Conservation (phyloP, 2,888 invertebrate genomes). For the Lydus trimaculatus region DNA sequence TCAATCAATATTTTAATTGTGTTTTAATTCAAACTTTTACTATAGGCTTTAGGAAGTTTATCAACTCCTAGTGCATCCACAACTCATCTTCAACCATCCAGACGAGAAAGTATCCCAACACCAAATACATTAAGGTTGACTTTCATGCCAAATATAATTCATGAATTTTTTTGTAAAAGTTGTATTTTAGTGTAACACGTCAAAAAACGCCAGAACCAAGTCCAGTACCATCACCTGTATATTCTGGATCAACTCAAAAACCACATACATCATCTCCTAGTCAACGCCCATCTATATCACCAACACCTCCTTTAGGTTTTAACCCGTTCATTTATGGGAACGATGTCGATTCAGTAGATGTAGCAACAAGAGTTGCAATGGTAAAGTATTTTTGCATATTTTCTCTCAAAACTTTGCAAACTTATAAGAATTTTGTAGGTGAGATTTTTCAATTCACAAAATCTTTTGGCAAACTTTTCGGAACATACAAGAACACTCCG, state of each 20-base stretch:
- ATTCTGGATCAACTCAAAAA: slow-evolving; percentile 40
- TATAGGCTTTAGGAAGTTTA: slow-evolving; percentile 82
- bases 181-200: slow-evolving; percentile 55
- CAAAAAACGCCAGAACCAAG: slow-evolving; percentile 54
- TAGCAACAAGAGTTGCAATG: slow-evolving; percentile 98
- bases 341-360: slow-evolving; percentile 97
- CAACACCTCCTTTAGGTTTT: slow-evolving; percentile 66
- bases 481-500: slow-evolving; percentile 97
- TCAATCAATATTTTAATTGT: not conserved
- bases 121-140: slow-evolving; percentile 59
- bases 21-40: not conserved
- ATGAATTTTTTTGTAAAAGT: slow-evolving; percentile 13
- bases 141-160: slow-evolving; percentile 7
- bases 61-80: slow-evolving; percentile 68
- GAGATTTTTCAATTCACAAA: slow-evolving; percentile 97
- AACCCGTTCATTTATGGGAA: slow-evolving; percentile 93
- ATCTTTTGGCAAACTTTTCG: slow-evolving; percentile 95
- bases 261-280: slow-evolving; percentile 53
- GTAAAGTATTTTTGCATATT: slow-evolving; percentile 60
- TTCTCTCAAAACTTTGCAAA: not conserved
- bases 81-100: slow-evolving; percentile 71
- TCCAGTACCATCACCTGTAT: slow-evolving; percentile 42
- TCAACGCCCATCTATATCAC: slow-evolving; percentile 56
- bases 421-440: slow-evolving; percentile 65
- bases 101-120: slow-evolving; percentile 70